A percentile compares a stretch with the other conserved stretches of the same genome.
Conservation (phyloP, 2,113 vertebrate species). For the Phyllopteryx taeniolatus region DNA sequence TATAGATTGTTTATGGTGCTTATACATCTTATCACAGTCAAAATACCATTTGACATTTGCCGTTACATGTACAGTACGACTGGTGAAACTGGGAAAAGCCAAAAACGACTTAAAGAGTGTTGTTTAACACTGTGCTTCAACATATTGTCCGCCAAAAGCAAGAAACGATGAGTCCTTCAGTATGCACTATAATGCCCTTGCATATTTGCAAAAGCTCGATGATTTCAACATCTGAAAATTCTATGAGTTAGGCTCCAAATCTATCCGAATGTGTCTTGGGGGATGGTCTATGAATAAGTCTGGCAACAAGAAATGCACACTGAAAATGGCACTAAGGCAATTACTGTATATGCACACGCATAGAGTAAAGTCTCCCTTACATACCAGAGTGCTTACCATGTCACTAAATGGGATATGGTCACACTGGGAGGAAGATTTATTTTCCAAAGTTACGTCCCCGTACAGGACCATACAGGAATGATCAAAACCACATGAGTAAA, state of each 20-base stretch:
- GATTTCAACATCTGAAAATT: conserved; percentile 30
- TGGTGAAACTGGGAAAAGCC: conserved; percentile 2
- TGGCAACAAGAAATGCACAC: conserved; percentile 5
- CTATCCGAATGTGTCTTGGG: conserved; percentile 16
- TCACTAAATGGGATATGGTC: conserved; percentile 37
- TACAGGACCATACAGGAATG: conserved; percentile 15
- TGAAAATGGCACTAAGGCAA: conserved; percentile 9
- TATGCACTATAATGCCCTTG: neutral
- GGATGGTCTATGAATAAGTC: conserved; percentile 9
- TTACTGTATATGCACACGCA: conserved; percentile 16
- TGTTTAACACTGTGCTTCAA: neutral
- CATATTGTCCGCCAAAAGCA: neutral
- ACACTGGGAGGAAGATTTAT: conserved; percentile 49
- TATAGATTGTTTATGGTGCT: conserved; percentile 26
- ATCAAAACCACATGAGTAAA: conserved; percentile 20
- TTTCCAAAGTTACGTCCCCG: conserved; percentile 32
- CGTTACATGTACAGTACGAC: conserved; percentile 6
- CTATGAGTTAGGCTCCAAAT: conserved; percentile 20
- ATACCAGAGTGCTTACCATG: conserved; percentile 56
- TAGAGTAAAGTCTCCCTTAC: conserved; percentile 46
- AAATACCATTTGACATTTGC: conserved; percentile 23
- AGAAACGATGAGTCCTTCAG: neutral
- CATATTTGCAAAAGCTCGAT: conserved; percentile 17
- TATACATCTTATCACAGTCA: conserved; percentile 28
- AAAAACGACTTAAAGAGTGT: neutral